Conservation (phyloP, 2,797 vertebrate genomes). For the Picus viridis region DNA sequence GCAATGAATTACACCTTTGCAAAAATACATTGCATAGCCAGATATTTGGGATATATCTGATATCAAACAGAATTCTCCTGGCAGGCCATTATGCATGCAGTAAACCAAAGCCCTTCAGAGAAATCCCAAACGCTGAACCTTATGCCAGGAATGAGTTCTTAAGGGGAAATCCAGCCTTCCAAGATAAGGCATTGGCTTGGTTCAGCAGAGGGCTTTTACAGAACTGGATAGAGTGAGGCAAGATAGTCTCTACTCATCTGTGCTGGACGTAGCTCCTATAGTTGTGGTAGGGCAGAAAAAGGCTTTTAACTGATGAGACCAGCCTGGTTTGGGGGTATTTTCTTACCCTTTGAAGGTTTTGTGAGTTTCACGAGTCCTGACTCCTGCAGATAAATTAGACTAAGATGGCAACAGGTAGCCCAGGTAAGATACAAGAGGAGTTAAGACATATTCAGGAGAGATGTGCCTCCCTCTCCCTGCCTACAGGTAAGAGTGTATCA, state of each 20-base stretch:
- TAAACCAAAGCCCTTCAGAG: background rate
- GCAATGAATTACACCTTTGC: conserved; percentile 31
- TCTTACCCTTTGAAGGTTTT: background rate
- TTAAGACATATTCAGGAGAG: background rate
- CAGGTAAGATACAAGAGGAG: background rate
- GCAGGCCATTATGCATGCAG: background rate
- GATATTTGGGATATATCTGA: background rate
- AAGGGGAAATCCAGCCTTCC: background rate
- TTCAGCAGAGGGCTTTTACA: background rate
- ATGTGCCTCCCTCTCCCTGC: background rate
- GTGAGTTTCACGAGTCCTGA: background rate
- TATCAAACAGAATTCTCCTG: background rate
- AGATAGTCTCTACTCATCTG: background rate
- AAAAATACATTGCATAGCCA: background rate
- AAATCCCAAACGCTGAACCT: background rate
- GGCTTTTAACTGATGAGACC: background rate
- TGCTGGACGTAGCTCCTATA: background rate
- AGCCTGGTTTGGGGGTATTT: background rate
- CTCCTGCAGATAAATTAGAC: background rate
- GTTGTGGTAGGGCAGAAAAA: background rate
- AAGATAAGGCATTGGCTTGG: fast-evolving
- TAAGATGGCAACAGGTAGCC: background rate
- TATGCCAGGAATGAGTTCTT: background rate
- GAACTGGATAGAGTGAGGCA: background rate
- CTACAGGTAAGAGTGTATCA: fast-evolving